A percentile compares a stretch with the other conserved stretches of the same genome.
phyloP scores from a whole-genome alignment of 2,888 invertebrate genomes.

The Xylota segnis region DNA sequence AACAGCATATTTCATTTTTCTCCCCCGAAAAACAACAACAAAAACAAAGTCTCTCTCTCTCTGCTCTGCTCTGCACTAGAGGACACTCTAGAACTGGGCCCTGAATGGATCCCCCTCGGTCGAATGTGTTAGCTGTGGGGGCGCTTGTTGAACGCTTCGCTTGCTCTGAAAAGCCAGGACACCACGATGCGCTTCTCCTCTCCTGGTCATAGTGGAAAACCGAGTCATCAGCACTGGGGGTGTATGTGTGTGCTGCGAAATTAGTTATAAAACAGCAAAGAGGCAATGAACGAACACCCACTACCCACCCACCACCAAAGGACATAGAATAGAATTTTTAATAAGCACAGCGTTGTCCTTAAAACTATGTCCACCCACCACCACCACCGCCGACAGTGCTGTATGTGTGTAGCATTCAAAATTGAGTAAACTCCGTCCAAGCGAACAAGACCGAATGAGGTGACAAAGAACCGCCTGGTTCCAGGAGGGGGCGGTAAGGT shows the following conservation, averaged over 20 bases:
- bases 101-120: constrained; percentile 13
- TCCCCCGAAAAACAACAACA: background rate
- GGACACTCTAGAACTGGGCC: constrained; percentile 5
- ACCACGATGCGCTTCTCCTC: constrained; percentile 43
- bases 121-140: constrained; percentile 40
- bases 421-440: constrained; percentile 67
- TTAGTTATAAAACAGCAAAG: constrained; percentile 66
- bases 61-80: too few relatives aligned
- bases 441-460: constrained; percentile 44
- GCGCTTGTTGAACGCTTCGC: constrained; percentile 62
- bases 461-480: background rate
- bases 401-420: constrained; percentile 42
- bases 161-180: constrained; percentile 30
- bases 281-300: constrained; percentile 46
- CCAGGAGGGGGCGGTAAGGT: background rate
- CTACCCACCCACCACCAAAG: constrained; percentile 24
- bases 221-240: constrained; percentile 33
- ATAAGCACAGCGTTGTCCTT: constrained; percentile 63
- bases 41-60: background rate
- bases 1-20: constrained; percentile 36
- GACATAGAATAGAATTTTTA: constrained; percentile 65
- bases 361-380: constrained; percentile 14
- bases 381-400: too few relatives aligned
- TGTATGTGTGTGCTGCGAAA: constrained; percentile 37
- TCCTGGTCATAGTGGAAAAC: constrained; percentile 49